These are phyloP conservation scores for Falco punctatus DNA, from an alignment of 2,113 vertebrate species.

Conservation along the genomic window DNA sequence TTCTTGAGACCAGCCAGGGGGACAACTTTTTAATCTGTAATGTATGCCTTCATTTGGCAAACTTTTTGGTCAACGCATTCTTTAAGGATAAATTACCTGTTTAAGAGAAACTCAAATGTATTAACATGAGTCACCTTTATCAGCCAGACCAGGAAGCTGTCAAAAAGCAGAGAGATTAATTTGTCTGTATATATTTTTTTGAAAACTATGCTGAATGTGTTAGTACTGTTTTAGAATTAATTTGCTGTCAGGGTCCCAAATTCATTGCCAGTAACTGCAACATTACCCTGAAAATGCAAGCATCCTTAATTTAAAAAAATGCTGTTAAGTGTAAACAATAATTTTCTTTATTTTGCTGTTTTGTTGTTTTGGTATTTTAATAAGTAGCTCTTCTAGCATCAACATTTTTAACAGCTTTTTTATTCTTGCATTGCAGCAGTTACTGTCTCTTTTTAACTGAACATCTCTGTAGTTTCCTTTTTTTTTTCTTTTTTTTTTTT, in stretches of 20 bases:
- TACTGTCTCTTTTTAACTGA: not conserved
- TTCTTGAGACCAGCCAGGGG: not conserved
- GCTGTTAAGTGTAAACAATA: not conserved
- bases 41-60: not conserved
- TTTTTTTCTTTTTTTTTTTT: not conserved
- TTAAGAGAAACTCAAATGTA: not conserved
- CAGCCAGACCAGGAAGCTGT: not conserved
- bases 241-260: not conserved
- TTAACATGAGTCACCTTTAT: not conserved
- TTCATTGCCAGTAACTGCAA: not conserved
- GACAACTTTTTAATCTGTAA: not conserved
- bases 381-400: not conserved
- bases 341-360: not conserved
- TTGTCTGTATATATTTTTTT: not conserved
- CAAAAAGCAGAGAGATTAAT: not conserved
- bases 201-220: not conserved
- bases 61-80: not conserved
- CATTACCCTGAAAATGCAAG: not conserved
- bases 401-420: not conserved
- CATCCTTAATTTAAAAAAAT: not conserved
- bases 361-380: not conserved
- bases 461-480: not conserved
- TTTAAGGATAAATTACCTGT: not conserved
- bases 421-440: not conserved
- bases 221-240: not conserved